Evolutionary conservation across 2,888 invertebrate genomes (phyloP), one percentile per base, ranked within the genome.

Genomic region (Rotaria socialis): DNA sequence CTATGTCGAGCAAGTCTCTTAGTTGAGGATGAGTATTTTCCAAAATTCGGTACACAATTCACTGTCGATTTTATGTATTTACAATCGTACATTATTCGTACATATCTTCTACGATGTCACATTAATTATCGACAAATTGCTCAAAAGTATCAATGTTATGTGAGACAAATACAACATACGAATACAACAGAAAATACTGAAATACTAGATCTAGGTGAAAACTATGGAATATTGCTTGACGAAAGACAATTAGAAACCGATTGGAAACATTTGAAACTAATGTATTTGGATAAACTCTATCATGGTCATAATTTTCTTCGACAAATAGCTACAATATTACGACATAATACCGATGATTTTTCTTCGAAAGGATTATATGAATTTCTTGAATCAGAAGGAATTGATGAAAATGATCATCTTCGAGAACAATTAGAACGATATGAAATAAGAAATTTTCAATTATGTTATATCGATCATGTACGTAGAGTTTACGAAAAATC

Each of bases 241-340:
- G 2, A 47, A 5, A 22, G 47, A 8, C 43, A 80, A 80, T 14
- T 80, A 8, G 75, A 80, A 80, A 80, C 24, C 0, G 24, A 80
- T 7, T 80, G 75, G 75, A 80, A 47, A 24, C 27, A 80, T 80
- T 80, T 80, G 16, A 41, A 41, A 8, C 47, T 47, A 8, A 80
- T 80, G 75, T 24, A 14, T 8, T 80, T 80, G 47, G 75, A 80
- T 47, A 80, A 80, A 80, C 75, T 80, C 22, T 80, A 80, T 80
- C 24, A 80, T 47, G 47, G 75, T 80, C 24, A 47, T 47, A 80
- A 80, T 47, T 11, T 80, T 80, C 41, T 80, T 47, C 6, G 47
- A 80, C 75, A 47, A 47, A 80, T 80, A 43, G 22, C 43, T 47
- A 8, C 22, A 14, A 43, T 27, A n/a, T 8, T 80, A n/a, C 8